Base-by-base conservation (phyloP, 2,797 vertebrate species). In the Sebastes oblongus region DNA sequence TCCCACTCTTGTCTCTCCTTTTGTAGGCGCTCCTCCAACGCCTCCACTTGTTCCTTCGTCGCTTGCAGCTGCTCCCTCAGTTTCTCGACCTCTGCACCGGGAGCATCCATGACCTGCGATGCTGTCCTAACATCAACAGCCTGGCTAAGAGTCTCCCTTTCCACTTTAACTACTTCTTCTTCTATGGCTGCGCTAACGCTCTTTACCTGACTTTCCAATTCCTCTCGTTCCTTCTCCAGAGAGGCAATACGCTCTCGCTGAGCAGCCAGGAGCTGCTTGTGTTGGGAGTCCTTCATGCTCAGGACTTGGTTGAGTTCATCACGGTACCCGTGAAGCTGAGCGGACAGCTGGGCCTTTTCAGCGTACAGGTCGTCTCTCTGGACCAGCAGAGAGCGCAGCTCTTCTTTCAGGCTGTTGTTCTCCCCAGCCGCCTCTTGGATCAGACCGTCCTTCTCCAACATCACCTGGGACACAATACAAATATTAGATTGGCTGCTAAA, bases 371-470 rank as follows among this genome's bases (percentile, higher is more conserved):
- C 98, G 14, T 99, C 98, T 82, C 96, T 94, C 81, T 86, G 96
- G 84, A 95, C 94, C 74, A 97, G 95, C 83, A 98, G 95, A 64
- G 91, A 90, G 78, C 98, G 95, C 11, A 98, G 94, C 92, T 99
- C 97, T 75, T 98, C 98, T 86, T 97, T 97, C 62, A 99, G 92
- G 70, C 96, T 90, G 83, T 99, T 99, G 92, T 97, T 99, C 91
- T 99, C 98, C 7, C 95, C 85, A 3, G 98, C 98, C 2, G 97
- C 97, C 79, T 99, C 98, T 71, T 99, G 98, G 84, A 99, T 99
- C 61, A 99, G 90, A 50, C 92, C 91, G 36, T 99, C 98, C 92
- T 99, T 99, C 84, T 97, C 97, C 93, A 99, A 82, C 93, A 96
- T 96, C 16, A 96, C 93, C 96, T 96, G 65, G 6, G 22, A 83